These are phyloP conservation scores for Entelurus aequoreus DNA, from an alignment of 2,113 vertebrate genomes.

Conservation along the genomic window DNA sequence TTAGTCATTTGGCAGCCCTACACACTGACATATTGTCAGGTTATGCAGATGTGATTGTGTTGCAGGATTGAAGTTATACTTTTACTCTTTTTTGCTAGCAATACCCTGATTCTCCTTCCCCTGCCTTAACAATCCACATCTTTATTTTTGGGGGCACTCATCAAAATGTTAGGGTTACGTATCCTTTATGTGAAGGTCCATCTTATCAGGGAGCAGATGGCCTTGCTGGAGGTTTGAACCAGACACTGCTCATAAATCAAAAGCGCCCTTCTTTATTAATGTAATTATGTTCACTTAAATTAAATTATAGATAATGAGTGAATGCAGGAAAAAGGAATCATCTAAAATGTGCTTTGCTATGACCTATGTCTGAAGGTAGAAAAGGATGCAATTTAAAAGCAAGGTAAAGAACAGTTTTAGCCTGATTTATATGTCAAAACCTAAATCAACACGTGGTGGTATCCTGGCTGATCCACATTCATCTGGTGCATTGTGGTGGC, in stretches of 20 bases:
- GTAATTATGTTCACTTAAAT: slow-evolving; percentile 3
- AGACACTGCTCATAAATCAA: slow-evolving; percentile 36
- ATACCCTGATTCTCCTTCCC: slow-evolving; percentile 1
- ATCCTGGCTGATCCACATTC: slow-evolving; percentile 27
- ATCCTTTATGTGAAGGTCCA: slow-evolving; percentile 18
- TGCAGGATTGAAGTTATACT: slow-evolving; percentile 31
- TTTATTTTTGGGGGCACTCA: slow-evolving; percentile 4
- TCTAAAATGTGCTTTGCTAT: background rate
- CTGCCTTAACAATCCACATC: background rate
- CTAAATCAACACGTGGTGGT: slow-evolving; percentile 13
- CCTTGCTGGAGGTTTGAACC: slow-evolving; percentile 18
- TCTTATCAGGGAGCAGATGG: slow-evolving; percentile 36
- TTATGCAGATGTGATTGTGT: slow-evolving; percentile 50
- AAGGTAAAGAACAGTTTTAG: slow-evolving; percentile 1
- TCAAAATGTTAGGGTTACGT: slow-evolving; percentile 18
- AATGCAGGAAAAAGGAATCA: background rate
- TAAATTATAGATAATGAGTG: slow-evolving; percentile 29
- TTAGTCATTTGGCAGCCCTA: slow-evolving; percentile 60
- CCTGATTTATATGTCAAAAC: slow-evolving; percentile 9
- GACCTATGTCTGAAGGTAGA: background rate
- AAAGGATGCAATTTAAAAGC: background rate
- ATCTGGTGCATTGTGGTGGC: slow-evolving; percentile 26
- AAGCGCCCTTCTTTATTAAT: slow-evolving; percentile 19
- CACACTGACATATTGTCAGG: slow-evolving; percentile 58
- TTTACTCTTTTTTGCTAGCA: slow-evolving; percentile 30